Evolutionary conservation across 2,888 invertebrate species (phyloP), one percentile per base, ranked within the genome.

Genomic region (Plagodis dolabraria): DNA sequence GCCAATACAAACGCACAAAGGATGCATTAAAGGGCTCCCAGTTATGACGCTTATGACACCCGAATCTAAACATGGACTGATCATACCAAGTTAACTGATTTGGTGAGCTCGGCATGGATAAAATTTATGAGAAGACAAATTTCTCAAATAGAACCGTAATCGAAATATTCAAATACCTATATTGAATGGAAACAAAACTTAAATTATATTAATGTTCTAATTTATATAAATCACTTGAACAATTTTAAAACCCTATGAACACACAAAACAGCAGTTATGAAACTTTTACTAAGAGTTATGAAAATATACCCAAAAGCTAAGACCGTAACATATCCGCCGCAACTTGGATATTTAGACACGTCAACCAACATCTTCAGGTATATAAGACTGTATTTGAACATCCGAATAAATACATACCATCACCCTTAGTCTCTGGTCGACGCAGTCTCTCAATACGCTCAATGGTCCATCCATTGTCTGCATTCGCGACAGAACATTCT

Each of bases 401-500:
- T n/a, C 38, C 38, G 1, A 38, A 38, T 38, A 38, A 38, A 38
- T 43, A 43, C 43, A 12, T 91, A 96, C 96, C 95, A 95, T 95
- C 33, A 96, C 89, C 76, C 94, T 89, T 0, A 93, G 83, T 64
- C 93, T 89, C 49, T 90, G 86, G 65, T 95, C 94, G 74, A 94
- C 94, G 72, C 94, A 96, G 12, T 93, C 92, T 65, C 87, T 93
- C 10, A 97, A 83, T n/a, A 93, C 80, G 0, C 87, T 86, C 35
- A 96, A 82, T 0, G 97, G 97, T 0, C 97, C 96, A 0, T 76
- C 71, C 22, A 86, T 88, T 0, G 71, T 76, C 43, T 93, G 90
- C 85, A 96, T 95, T 52, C 90, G 79, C 0, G 88, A 89, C 44
- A 92, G 69, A 1, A 92, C 78, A 64, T 92, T 92, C 51, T 65